A percentile compares a stretch with the other conserved stretches of the same genome.
Evolutionary conservation across 2,113 vertebrate genomes (phyloP).

Genomic region (Ginglymostoma cirratum): DNA sequence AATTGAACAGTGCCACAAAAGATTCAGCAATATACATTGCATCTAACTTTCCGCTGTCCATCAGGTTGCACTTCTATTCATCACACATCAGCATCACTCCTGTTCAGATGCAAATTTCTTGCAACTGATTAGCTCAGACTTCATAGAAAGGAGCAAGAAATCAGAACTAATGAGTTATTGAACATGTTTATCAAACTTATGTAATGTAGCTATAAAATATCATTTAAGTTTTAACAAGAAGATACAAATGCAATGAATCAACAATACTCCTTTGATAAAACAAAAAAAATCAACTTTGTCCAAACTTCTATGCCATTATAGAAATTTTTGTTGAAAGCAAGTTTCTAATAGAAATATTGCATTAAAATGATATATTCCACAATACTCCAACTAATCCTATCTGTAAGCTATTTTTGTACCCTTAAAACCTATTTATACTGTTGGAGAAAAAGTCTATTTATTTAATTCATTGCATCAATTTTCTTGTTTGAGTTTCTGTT

Average conservation of each 20-base stretch:
- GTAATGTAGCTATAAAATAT: background rate
- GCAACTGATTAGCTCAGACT: background rate
- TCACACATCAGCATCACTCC: background rate
- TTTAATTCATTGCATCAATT: background rate
- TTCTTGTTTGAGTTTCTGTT: too few species aligned
- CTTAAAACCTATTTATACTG: background rate
- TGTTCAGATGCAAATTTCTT: background rate
- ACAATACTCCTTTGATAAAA: too few species aligned
- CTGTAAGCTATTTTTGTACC: background rate
- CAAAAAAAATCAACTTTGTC: too few species aligned
- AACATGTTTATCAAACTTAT: background rate
- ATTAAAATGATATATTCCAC: background rate
- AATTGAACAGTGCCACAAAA: background rate
- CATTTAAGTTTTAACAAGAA: background rate
- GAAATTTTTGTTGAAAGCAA: background rate
- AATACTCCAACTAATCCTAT: background rate
- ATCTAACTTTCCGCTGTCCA: background rate
- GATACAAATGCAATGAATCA: background rate
- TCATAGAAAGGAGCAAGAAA: background rate
- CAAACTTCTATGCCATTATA: background rate
- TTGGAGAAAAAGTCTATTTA: background rate
- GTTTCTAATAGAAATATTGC: background rate
- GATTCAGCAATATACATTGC: background rate
- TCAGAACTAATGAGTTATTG: background rate
- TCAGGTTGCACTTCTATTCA: background rate